A percentile compares a stretch with the other conserved stretches of the same genome.
These are phyloP conservation scores for Drosophila yooni DNA, from an alignment of 2,888 invertebrate genomes.

Conservation along the genomic window DNA sequence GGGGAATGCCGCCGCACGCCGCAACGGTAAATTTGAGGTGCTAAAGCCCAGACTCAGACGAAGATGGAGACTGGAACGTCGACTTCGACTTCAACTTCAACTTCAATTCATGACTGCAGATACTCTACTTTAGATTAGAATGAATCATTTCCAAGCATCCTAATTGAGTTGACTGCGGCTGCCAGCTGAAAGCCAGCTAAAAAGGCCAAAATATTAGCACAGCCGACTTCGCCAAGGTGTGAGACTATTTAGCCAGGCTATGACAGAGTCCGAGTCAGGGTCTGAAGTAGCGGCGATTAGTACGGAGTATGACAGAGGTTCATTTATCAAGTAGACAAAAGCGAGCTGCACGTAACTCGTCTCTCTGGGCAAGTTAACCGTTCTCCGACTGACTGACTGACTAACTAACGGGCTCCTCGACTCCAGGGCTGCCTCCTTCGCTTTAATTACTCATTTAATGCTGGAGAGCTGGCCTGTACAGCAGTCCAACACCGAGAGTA, in stretches of 20 bases:
- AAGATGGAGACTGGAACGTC: not conserved
- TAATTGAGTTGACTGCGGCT: conserved; percentile 72
- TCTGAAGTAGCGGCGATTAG: conserved; percentile 67
- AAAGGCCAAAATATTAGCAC: conserved; percentile 71
- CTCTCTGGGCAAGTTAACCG: conserved; percentile 67
- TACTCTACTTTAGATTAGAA: conserved; percentile 79
- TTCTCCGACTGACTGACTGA: conserved; percentile 48
- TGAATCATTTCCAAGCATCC: conserved; percentile 78
- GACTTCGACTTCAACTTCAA: conserved; percentile 53
- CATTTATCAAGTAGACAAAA: conserved; percentile 67
- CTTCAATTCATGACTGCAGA: conserved; percentile 73
- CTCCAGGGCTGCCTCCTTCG: conserved; percentile 38
- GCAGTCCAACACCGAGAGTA: conserved; percentile 20
- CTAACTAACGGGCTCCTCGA: conserved; percentile 37
- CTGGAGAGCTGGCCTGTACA: conserved; percentile 36
- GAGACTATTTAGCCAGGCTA: conserved; percentile 73
- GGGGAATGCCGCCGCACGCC: conserved; percentile 60
- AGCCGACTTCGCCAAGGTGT: conserved; percentile 65
- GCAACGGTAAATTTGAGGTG: conserved; percentile 65
- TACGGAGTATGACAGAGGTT: conserved; percentile 62
- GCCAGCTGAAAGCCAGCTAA: conserved; percentile 47
- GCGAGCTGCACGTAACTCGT: conserved; percentile 70
- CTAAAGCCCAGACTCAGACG: conserved; percentile 30
- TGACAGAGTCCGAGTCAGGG: conserved; percentile 28
- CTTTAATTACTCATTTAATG: conserved; percentile 71